These are phyloP conservation scores for Scolopax bukidnonensis DNA, from an alignment of 2,797 vertebrate species.

Conservation along the genomic window DNA sequence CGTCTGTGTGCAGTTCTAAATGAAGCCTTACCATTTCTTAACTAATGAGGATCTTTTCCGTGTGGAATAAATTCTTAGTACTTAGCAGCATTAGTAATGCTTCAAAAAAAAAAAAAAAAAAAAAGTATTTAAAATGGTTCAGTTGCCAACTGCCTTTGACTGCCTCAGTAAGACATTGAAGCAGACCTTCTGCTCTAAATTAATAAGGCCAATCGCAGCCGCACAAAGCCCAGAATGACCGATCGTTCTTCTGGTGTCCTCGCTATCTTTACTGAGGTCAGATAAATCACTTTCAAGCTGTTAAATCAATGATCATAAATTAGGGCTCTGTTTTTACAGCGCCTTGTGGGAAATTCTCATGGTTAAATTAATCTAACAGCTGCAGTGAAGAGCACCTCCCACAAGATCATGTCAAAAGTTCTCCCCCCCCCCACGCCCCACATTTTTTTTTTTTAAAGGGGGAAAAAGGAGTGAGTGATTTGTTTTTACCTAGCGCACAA, in stretches of 20 bases:
- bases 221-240: slow-evolving; percentile 57
- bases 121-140: slow-evolving; percentile 27
- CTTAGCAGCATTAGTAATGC: slow-evolving; percentile 54
- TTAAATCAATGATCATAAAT: slow-evolving; percentile 81
- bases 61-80: slow-evolving; percentile 48
- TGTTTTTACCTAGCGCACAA: slow-evolving; percentile 42
- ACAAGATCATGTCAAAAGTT: slow-evolving; percentile 57
- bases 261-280: slow-evolving; percentile 73
- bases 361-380: slow-evolving; percentile 73
- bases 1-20: neutral
- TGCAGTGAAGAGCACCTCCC: slow-evolving; percentile 60
- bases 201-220: slow-evolving; percentile 73
- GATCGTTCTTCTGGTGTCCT: slow-evolving; percentile 77
- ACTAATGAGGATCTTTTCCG: slow-evolving; percentile 43
- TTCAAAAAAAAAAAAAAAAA: neutral
- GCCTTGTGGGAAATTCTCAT: slow-evolving; percentile 73
- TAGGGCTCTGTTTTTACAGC: slow-evolving; percentile 64
- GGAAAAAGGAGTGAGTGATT: slow-evolving; percentile 9
- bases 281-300: slow-evolving; percentile 83
- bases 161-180: slow-evolving; percentile 44
- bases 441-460: neutral
- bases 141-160: slow-evolving; percentile 55
- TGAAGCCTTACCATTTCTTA: slow-evolving; percentile 15
- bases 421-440: neutral
- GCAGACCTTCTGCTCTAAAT: slow-evolving; percentile 65